Conservation (phyloP, 2,797 vertebrate species). For the Hybognathus amarus region DNA sequence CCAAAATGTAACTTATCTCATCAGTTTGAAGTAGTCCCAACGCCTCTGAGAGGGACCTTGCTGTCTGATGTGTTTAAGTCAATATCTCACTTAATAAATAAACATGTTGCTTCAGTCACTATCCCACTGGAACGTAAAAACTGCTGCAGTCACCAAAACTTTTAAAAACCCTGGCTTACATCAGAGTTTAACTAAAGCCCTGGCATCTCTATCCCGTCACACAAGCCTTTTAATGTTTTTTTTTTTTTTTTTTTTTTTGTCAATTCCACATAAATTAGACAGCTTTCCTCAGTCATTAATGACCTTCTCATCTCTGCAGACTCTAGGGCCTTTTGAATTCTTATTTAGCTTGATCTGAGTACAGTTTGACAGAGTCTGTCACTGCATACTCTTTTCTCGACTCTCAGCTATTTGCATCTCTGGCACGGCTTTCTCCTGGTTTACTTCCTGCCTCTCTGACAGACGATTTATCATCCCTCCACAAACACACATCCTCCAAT, state of each 20-base stretch:
- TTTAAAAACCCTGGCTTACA: not conserved
- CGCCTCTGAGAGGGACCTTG: not conserved
- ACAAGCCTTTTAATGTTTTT: not conserved
- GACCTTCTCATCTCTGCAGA: conserved; percentile 8
- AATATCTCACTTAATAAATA: not conserved
- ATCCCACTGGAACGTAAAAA: not conserved
- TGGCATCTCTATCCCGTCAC: not conserved
- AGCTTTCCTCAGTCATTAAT: not conserved
- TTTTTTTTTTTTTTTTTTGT: not conserved
- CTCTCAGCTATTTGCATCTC: conserved; percentile 17
- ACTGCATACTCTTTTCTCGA: not conserved
- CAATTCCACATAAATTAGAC: not conserved
- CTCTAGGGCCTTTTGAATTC: not conserved
- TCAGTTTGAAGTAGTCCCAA: not conserved
- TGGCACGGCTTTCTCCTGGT: not conserved
- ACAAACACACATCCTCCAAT: conserved; percentile 16
- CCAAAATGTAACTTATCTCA: not conserved
- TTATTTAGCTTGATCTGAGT: conserved; percentile 8
- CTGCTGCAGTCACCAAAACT: not conserved
- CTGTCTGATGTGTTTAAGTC: not conserved
- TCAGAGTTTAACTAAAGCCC: not conserved
- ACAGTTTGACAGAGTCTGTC: not conserved
- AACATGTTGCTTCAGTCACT: not conserved
- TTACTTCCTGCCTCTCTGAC: conserved; percentile 27
- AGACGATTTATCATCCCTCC: conserved; percentile 35